Base-by-base conservation (phyloP, 2,888 invertebrate species). In the Merodon equestris region DNA sequence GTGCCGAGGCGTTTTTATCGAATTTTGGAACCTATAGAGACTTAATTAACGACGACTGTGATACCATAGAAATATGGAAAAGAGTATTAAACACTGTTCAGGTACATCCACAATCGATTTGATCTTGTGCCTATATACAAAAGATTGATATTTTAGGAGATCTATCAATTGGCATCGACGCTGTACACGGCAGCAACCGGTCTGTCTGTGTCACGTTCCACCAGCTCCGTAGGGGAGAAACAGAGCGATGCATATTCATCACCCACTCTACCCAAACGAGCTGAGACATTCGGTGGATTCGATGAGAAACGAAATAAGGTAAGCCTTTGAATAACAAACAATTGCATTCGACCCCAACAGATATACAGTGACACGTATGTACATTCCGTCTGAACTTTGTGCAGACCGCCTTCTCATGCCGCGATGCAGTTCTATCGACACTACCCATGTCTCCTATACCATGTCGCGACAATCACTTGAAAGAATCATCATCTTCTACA, bases 201-300 rank as follows among this genome's bases (percentile, higher is more conserved):
- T 54, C 93, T 94, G 38, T 94, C 94, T 70, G 91, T 97, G 12
- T 96, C 96, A 9, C 92, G 97, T 57, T 97, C 97, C 86, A 95
- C 96, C 14, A 97, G 97, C 89, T 97, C 97, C 19, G 97, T 96
- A 0, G 97, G 97, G 4, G 97, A 98, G 89, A 93, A 96, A 60
- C 96, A 97, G 84, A 96, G 96, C 84, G 93, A 93, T 19, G 92
- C 94, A 0, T 97, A 95, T 87, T 93, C 95, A 79, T 95, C 96
- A 27, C 95, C 96, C 13, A 94, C 95, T 40, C 89, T 98, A 77
- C 97, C 98, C 14, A 94, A 97, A 84, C 91, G 98, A 34, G 98
- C 98, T 0, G 98, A 98, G 90, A 98, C 98, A 2, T 98, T 98
- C 89, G 97, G 97, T 1, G 98, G 98, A 9, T 98, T 98, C 86